These are phyloP conservation scores for Cephus runcator DNA, from an alignment of 2,888 invertebrate genomes.

Conservation along the genomic window DNA sequence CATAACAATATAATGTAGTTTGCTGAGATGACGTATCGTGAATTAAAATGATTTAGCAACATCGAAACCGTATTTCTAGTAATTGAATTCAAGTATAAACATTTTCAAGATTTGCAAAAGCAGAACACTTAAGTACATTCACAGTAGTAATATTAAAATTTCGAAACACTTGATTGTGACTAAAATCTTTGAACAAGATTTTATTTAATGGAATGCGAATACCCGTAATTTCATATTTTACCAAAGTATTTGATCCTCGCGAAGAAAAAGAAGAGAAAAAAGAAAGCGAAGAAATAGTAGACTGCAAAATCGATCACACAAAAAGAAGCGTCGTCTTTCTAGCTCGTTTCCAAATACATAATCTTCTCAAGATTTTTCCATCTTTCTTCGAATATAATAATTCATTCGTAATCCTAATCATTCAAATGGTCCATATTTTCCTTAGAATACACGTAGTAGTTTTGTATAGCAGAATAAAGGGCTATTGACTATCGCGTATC, in stretches of 20 bases:
- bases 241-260: not conserved
- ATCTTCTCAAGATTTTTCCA: not conserved
- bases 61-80: not conserved
- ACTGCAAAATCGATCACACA: too few relatives aligned
- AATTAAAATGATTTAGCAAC: not conserved
- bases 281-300: too few relatives aligned
- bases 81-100: not conserved
- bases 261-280: too few relatives aligned
- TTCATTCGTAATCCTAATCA: not conserved
- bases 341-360: not conserved
- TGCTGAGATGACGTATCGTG: not conserved
- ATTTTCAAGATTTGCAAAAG: not conserved
- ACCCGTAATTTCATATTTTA: conserved; percentile 6
- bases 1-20: not conserved
- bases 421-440: not conserved
- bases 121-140: not conserved
- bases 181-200: conserved; percentile 6
- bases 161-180: not conserved
- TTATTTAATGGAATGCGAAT: conserved; percentile 12
- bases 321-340: not conserved
- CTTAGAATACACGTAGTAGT: not conserved
- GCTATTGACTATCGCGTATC: not conserved
- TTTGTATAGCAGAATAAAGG: not conserved
- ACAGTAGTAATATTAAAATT: not conserved
- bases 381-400: not conserved